Conservation (phyloP, 2,888 invertebrate genomes). For the Epistrophe grossulariae region DNA sequence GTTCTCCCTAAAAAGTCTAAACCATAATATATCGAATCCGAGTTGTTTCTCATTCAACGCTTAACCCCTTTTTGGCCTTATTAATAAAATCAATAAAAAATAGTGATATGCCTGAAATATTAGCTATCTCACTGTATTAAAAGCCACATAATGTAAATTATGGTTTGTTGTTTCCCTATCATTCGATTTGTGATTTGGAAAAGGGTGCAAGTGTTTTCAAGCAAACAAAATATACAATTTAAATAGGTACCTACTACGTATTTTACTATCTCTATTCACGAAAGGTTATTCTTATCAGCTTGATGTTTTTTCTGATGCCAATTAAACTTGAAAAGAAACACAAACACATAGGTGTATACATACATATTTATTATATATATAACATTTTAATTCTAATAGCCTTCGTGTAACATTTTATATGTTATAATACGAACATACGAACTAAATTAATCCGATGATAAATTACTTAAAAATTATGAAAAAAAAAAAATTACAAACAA, state of each 20-base stretch:
- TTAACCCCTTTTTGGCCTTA: too few relatives aligned
- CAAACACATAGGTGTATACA: neutral
- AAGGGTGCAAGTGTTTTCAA: neutral
- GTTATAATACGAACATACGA: slow-evolving; percentile 9
- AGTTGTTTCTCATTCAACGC: too few relatives aligned
- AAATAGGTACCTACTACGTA: too few relatives aligned
- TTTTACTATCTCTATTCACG: neutral
- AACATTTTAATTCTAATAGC: slow-evolving; percentile 27
- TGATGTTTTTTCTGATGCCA: neutral
- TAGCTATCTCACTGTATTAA: too few relatives aligned
- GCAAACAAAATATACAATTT: neutral
- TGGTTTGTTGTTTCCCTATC: too few relatives aligned
- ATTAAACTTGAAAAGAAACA: neutral
- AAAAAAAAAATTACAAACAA: neutral
- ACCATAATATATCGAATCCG: too few relatives aligned
- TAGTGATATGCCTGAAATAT: too few relatives aligned
- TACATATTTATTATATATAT: neutral
- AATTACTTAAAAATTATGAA: slow-evolving; percentile 57
- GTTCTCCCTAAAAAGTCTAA: too few relatives aligned
- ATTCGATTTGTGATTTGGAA: too few relatives aligned
- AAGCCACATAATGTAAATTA: too few relatives aligned
- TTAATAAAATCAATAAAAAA: too few relatives aligned
- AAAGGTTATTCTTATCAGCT: slow-evolving; percentile 23
- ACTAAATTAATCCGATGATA: slow-evolving; percentile 42
- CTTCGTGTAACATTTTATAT: slow-evolving; percentile 12